Percentiles rank a stretch among this genome's conserved stretches.
Conservation (phyloP, 2,888 invertebrate species). For the Athripsodes cinereus region DNA sequence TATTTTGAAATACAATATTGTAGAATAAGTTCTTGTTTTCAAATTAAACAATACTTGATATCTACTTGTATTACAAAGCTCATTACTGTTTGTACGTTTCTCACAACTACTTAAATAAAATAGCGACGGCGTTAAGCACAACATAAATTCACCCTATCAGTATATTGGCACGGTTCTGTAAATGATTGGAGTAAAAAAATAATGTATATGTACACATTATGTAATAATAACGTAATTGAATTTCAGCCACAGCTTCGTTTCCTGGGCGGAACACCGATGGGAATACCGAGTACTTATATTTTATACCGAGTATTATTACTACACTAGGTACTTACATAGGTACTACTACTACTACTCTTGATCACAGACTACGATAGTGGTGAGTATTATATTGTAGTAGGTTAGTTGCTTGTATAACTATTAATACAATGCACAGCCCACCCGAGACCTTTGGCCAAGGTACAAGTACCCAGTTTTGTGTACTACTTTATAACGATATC, state of each 20-base stretch:
- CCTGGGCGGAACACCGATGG: neutral
- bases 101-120: too few relatives aligned
- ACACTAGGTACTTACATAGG: too few relatives aligned
- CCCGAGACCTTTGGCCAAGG: neutral
- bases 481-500: constrained; percentile 12
- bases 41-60: too few relatives aligned
- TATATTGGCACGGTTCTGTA: neutral
- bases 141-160: neutral
- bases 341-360: neutral
- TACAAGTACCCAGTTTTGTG: too few relatives aligned
- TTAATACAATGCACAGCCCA: neutral
- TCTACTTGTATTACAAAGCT: too few relatives aligned
- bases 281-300: neutral
- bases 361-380: constrained; percentile 8
- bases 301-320: too few relatives aligned
- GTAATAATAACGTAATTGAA: neutral
- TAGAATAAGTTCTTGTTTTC: too few relatives aligned
- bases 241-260: constrained; percentile 2
- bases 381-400: neutral
- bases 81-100: too few relatives aligned
- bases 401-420: neutral
- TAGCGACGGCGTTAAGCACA: too few relatives aligned
- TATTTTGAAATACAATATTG: too few relatives aligned
- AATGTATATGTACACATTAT: neutral
- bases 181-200: neutral